These are phyloP conservation scores for Acanthopleura granulata DNA, from an alignment of 2,888 invertebrate genomes.

Conservation along the genomic window DNA sequence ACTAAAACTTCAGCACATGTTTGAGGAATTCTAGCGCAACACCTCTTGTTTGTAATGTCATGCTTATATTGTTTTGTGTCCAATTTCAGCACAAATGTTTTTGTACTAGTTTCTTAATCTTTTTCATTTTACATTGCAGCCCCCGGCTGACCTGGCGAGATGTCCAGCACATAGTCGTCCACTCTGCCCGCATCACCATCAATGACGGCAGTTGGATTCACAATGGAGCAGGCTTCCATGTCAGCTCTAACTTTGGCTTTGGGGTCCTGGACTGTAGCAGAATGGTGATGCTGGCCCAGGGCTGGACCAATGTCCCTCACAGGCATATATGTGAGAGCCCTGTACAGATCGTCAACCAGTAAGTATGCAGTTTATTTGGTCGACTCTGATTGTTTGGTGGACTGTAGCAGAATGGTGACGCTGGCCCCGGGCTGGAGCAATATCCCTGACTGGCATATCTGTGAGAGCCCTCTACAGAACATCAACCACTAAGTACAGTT, in stretches of 20 bases:
- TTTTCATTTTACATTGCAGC: constrained; percentile 38
- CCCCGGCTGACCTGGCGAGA: constrained; percentile 66
- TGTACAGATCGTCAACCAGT: constrained; percentile 35
- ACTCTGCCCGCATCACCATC: constrained; percentile 57
- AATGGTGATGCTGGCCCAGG: constrained; percentile 65
- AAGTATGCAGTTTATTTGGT: constrained; percentile 42
- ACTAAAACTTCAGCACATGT: too few relatives aligned
- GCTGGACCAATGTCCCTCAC: constrained; percentile 62
- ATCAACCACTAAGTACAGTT: constrained; percentile 41
- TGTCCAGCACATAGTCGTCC: constrained; percentile 66
- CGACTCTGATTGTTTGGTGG: constrained; percentile 67
- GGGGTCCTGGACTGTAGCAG: constrained; percentile 65
- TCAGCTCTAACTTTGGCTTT: constrained; percentile 65
- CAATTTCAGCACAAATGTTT: too few relatives aligned
- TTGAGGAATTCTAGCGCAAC: too few relatives aligned
- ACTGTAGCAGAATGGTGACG: constrained; percentile 65
- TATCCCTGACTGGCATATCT: constrained; percentile 66
- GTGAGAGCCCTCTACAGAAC: constrained; percentile 37
- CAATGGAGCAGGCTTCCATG: constrained; percentile 66
- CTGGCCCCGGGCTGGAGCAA: constrained; percentile 60
- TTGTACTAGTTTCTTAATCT: too few relatives aligned
- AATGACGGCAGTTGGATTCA: constrained; percentile 72
- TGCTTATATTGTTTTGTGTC: too few relatives aligned
- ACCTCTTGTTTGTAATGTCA: too few relatives aligned
- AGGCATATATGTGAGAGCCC: constrained; percentile 62